Percentiles rank a stretch among this genome's conserved stretches.
phyloP scores from a whole-genome alignment of 2,113 vertebrate genomes.

The Telmatochromis sp. region DNA sequence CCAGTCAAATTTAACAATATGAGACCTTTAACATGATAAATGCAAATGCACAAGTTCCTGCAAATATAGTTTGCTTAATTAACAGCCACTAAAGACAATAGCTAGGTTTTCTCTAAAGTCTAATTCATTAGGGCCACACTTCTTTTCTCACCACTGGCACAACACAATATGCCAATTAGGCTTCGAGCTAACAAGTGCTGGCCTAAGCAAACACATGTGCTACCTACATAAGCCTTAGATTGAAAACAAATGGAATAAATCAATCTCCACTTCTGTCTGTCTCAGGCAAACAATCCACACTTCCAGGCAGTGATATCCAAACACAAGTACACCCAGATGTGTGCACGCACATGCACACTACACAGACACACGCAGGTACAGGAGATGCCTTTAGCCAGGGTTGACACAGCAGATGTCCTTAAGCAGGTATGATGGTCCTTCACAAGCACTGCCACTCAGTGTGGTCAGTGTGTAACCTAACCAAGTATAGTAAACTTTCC shows the following conservation, averaged over 20 bases:
- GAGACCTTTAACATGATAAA: not conserved
- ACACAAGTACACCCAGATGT: not conserved
- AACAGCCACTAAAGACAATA: not conserved
- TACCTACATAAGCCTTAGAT: not conserved
- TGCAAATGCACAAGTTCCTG: not conserved
- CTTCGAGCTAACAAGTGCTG: not conserved
- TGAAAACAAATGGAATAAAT: not conserved
- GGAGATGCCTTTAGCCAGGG: not conserved
- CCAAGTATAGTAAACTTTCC: not conserved
- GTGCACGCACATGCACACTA: not conserved
- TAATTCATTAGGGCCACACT: not conserved
- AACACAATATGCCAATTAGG: conserved; percentile 9
- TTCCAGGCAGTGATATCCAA: not conserved
- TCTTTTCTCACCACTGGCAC: not conserved
- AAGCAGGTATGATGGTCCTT: not conserved
- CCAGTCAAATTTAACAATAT: not conserved
- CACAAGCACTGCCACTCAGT: not conserved
- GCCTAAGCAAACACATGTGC: not conserved
- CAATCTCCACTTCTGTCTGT: not conserved
- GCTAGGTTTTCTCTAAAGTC: not conserved
- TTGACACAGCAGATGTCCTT: not conserved
- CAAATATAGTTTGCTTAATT: not conserved
- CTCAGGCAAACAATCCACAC: not conserved
- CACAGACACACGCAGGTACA: not conserved
- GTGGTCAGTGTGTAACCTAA: not conserved